Evolutionary conservation across 2,797 vertebrate species (phyloP), one percentile per base, ranked within the genome.

Genomic region (Tadarida brasiliensis): DNA sequence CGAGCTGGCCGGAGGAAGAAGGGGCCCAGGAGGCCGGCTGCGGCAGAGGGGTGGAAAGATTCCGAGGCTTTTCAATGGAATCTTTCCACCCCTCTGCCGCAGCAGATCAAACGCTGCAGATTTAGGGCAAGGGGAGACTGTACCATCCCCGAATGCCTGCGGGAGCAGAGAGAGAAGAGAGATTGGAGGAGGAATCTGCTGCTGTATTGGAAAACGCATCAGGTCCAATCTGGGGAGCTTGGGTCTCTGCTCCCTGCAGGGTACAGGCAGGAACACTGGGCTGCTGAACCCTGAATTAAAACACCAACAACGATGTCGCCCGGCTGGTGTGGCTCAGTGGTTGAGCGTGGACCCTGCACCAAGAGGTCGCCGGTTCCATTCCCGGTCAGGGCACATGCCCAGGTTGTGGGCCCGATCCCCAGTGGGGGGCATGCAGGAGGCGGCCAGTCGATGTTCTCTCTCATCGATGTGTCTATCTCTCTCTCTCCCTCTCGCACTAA

Each of bases 51-150:
- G 70, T 65, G 88, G 71, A 83, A 88, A 81, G 71, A 78, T 86
- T 57, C 39, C 0, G 4, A 76, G 65, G 63, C 94, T n/a, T n/a
- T n/a, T n/a, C n/a, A n/a, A n/a, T n/a, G n/a, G n/a, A n/a, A n/a
- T n/a, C n/a, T n/a, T n/a, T n/a, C n/a, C n/a, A n/a, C n/a, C n/a
- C n/a, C n/a, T n/a, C n/a, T n/a, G n/a, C n/a, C n/a, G n/a, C n/a
- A n/a, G n/a, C n/a, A n/a, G n/a, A 88, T 78, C 87, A 90, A 67
- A 90, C 77, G 35, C 49, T 39, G 33, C 71, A 33, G 39, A 94
- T 88, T 88, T 81, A 87, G 94, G 88, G 82, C 91, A 67, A 92
- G 88, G 90, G 70, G 85, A 95, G 86, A 87, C n/a, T 39, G 59
- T 24, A 49, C 26, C 39, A 28, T 82, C 87, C 92, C 94, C 0